Evolutionary conservation across 1,140 invertebrate genomes (phyloP).

Genomic region (Trichonephila clavata): DNA sequence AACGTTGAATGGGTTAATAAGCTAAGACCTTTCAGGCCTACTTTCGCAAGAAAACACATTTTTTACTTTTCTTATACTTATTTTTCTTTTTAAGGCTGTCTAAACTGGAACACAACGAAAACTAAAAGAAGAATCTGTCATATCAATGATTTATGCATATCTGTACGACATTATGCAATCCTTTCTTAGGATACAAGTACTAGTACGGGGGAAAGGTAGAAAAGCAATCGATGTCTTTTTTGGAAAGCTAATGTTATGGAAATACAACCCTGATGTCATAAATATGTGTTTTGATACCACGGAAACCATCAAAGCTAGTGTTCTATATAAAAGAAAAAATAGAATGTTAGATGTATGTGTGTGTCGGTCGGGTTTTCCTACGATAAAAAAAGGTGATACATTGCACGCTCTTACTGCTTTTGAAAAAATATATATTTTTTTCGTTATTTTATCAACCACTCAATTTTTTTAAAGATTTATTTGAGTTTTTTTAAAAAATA

Average conservation of each 20-base stretch:
- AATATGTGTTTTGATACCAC: constrained; percentile 11
- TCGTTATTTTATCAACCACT: background rate
- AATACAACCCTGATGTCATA: constrained; percentile 15
- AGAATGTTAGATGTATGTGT: background rate
- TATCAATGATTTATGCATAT: constrained; percentile 36
- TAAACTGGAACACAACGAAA: background rate
- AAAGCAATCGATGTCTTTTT: constrained; percentile 7
- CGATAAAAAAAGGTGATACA: background rate
- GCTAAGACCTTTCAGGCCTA: background rate
- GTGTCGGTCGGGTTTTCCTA: background rate
- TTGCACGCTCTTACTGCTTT: background rate
- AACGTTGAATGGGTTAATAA: too few relatives aligned
- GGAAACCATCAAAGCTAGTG: background rate
- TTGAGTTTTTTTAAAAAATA: background rate
- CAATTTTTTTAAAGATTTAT: background rate
- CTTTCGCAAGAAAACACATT: background rate
- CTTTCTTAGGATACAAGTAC: background rate
- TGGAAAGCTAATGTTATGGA: constrained; percentile 31
- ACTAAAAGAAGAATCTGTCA: constrained; percentile 18
- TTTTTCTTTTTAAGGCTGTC: background rate
- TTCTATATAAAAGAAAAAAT: background rate
- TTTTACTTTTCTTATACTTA: too few relatives aligned
- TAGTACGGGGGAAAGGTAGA: background rate
- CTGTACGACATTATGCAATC: constrained; percentile 15
- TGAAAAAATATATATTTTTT: background rate